These are phyloP conservation scores for Catamblyrhynchus diadema DNA, from an alignment of 2,797 vertebrate genomes.

Conservation along the genomic window DNA sequence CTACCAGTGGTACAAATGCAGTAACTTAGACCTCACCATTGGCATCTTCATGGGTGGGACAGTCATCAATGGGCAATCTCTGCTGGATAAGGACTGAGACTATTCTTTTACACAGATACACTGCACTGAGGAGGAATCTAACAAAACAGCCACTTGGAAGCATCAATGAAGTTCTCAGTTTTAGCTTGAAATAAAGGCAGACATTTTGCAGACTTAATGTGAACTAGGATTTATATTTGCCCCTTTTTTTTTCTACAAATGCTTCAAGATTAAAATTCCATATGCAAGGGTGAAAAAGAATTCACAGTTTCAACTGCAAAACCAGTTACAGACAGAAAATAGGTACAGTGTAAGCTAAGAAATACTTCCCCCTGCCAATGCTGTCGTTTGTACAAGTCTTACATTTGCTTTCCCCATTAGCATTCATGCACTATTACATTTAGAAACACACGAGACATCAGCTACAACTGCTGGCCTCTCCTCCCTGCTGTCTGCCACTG, in stretches of 20 bases:
- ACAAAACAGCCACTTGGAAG: background rate
- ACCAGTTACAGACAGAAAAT: background rate
- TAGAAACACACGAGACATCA: background rate
- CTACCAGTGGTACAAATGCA: background rate
- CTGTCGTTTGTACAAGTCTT: background rate
- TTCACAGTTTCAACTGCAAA: background rate
- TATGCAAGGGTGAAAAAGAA: background rate
- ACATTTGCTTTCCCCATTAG: background rate
- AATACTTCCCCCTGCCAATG: background rate
- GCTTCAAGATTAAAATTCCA: background rate
- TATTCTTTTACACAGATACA: background rate
- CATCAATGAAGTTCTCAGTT: background rate
- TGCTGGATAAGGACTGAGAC: background rate
- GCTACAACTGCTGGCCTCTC: background rate
- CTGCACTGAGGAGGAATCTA: background rate
- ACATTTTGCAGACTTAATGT: background rate
- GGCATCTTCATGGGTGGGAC: background rate
- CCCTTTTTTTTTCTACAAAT: background rate
- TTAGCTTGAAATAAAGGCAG: background rate
- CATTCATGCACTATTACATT: background rate
- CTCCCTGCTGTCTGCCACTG: background rate
- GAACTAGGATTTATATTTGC: background rate
- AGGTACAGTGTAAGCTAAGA: background rate
- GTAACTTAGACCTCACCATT: background rate
- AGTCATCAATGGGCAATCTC: background rate